Evolutionary conservation across 2,888 invertebrate genomes (phyloP).

Genomic region (Drosophila mercatorum): DNA sequence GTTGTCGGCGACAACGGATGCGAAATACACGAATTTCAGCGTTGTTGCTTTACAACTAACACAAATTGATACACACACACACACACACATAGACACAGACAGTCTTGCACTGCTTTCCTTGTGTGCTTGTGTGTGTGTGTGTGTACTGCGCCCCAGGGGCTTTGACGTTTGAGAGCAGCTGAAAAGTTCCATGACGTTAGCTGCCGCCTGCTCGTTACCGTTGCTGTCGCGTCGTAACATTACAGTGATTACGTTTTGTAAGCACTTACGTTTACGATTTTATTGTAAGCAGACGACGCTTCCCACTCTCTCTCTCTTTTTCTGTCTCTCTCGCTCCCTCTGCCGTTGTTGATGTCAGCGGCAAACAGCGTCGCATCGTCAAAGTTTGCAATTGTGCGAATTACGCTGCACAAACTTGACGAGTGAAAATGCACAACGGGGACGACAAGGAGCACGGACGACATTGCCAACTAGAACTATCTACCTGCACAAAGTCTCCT

Average conservation of each 20-base stretch:
- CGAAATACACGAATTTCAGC: constrained; percentile 72
- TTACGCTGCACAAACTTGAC: constrained; percentile 62
- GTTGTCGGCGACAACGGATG: constrained; percentile 60
- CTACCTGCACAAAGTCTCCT: constrained; percentile 41
- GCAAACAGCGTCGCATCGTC: constrained; percentile 39
- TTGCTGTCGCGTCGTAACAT: constrained; percentile 57
- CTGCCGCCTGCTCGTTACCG: constrained; percentile 45
- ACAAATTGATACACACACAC: constrained; percentile 11
- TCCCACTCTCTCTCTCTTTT: not conserved
- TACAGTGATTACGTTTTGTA: constrained; percentile 79
- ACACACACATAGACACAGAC: not conserved
- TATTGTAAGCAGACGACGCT: constrained; percentile 58
- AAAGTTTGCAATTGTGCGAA: constrained; percentile 68
- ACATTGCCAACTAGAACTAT: constrained; percentile 19
- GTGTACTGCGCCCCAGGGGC: constrained; percentile 54
- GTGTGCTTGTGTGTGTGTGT: not conserved
- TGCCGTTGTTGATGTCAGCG: constrained; percentile 33
- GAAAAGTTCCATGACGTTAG: constrained; percentile 67
- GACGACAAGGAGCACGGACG: not conserved
- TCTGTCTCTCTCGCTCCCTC: not conserved
- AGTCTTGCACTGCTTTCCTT: not conserved
- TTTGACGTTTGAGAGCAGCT: constrained; percentile 62
- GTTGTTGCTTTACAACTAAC: constrained; percentile 53
- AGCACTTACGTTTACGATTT: constrained; percentile 71
- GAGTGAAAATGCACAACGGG: constrained; percentile 39